Percentiles rank a stretch among this genome's conserved stretches.
Evolutionary conservation across 2,113 vertebrate genomes (phyloP).

Genomic region (Scomber scombrus): DNA sequence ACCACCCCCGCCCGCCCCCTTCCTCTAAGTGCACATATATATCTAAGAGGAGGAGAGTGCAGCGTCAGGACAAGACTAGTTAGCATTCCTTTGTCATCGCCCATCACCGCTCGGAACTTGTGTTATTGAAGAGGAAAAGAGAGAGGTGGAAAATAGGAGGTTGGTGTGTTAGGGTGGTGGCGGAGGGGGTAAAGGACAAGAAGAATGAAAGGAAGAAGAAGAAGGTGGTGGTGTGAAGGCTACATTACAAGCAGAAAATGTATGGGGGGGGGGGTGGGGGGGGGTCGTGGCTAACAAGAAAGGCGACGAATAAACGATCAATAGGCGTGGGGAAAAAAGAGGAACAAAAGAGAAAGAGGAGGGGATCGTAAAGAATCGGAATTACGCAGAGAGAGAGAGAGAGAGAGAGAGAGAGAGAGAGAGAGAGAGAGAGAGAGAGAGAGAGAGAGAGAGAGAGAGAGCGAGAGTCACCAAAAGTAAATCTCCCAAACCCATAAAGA

Average conservation of each 20-base stretch:
- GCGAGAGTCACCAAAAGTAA: constrained; percentile 59
- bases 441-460: constrained; percentile 29
- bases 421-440: constrained; percentile 42
- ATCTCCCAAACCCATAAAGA: constrained; percentile 76
- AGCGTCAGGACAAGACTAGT: constrained; percentile 68
- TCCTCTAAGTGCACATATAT: constrained; percentile 63
- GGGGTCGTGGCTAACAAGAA: constrained; percentile 25
- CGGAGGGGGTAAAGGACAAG: constrained; percentile 25
- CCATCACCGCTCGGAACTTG: constrained; percentile 52
- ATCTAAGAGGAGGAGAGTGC: constrained; percentile 45
- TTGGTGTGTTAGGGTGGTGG: constrained; percentile 14
- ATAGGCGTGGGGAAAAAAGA: constrained; percentile 43
- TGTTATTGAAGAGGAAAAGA: constrained; percentile 31
- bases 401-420: constrained; percentile 8
- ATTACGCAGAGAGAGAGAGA: not conserved
- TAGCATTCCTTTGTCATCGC: constrained; percentile 70
- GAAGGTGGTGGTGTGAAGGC: not conserved
- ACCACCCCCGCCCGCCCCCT: not conserved
- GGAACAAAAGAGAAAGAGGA: constrained; percentile 32
- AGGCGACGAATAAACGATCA: constrained; percentile 37
- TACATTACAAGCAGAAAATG: not conserved
- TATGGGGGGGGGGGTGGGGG: not conserved
- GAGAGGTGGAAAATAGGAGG: constrained; percentile 23
- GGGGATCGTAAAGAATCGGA: too few relatives aligned
- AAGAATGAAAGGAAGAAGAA: not conserved